phyloP scores from a whole-genome alignment of 2,888 invertebrate species.

The Erannis defoliaria region DNA sequence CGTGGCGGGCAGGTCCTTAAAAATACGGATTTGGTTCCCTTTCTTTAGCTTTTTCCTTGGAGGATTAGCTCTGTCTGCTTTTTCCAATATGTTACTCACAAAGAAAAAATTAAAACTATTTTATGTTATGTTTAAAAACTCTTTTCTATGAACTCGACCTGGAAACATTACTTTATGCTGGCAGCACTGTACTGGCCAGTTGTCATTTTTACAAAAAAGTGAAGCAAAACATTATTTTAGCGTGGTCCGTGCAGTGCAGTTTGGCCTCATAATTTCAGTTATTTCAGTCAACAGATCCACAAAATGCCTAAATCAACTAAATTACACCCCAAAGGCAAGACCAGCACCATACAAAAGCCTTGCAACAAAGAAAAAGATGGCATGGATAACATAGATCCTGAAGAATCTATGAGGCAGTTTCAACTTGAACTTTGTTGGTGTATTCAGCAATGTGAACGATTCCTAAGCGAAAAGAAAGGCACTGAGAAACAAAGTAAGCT shows the following conservation, averaged over 20 bases:
- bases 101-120: too few species aligned
- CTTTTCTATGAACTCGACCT: too few species aligned
- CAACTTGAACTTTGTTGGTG: slow-evolving; percentile 94
- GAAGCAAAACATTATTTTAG: slow-evolving; percentile 63
- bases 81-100: too few species aligned
- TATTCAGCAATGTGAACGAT: slow-evolving; percentile 89
- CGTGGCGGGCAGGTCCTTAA: too few species aligned
- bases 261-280: slow-evolving; percentile 18
- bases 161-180: too few species aligned
- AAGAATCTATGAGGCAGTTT: slow-evolving; percentile 88
- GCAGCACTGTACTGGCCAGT: too few species aligned
- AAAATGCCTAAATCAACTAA: slow-evolving; percentile 80
- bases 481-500: slow-evolving; percentile 86
- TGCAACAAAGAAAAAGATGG: slow-evolving; percentile 66
- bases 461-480: slow-evolving; percentile 87
- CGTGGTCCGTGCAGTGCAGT: slow-evolving; percentile 53
- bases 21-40: too few species aligned
- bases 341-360: slow-evolving; percentile 72
- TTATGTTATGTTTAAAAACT: too few species aligned
- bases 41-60: too few species aligned
- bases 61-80: too few species aligned
- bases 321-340: slow-evolving; percentile 76
- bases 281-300: slow-evolving; percentile 13
- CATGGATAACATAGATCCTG: slow-evolving; percentile 62
- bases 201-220: too few species aligned